A percentile compares a stretch with the other conserved stretches of the same genome.
These are phyloP conservation scores for Tympanuchus pallidicinctus DNA, from an alignment of 2,113 vertebrate genomes.

Conservation along the genomic window DNA sequence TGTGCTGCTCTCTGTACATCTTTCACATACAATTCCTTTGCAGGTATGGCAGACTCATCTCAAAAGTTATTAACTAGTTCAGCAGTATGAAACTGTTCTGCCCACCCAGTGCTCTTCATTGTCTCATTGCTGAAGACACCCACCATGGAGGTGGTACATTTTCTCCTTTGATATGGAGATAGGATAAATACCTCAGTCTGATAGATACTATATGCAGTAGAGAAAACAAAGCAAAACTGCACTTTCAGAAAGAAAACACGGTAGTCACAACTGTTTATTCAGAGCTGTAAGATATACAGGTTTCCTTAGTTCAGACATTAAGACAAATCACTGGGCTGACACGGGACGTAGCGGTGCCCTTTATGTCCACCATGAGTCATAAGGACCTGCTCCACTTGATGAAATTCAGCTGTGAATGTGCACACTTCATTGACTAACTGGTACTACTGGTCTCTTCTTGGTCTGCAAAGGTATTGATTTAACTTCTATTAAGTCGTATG, in stretches of 20 bases:
- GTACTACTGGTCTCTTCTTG: neutral
- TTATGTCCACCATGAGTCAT: fast-evolving
- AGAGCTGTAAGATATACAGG: fast-evolving
- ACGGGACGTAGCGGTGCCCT: neutral
- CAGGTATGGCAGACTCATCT: neutral
- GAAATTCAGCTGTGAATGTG: neutral
- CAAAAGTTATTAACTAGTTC: neutral
- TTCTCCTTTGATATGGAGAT: neutral
- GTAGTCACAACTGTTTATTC: neutral
- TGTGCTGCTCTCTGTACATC: neutral
- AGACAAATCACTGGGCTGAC: neutral
- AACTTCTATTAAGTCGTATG: neutral
- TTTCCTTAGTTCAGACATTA: neutral
- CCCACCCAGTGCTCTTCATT: fast-evolving
- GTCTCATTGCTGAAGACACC: neutral
- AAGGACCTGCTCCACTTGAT: neutral
- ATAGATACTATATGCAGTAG: fast-evolving
- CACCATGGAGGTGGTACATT: fast-evolving
- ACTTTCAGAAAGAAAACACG: neutral
- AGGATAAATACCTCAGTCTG: neutral
- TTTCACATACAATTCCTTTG: fast-evolving
- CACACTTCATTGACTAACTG: neutral
- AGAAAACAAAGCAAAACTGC: neutral
- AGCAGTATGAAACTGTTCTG: neutral
- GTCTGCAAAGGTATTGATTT: neutral